phyloP scores from a whole-genome alignment of 2,797 vertebrate species.

The Sciaenops ocellatus region DNA sequence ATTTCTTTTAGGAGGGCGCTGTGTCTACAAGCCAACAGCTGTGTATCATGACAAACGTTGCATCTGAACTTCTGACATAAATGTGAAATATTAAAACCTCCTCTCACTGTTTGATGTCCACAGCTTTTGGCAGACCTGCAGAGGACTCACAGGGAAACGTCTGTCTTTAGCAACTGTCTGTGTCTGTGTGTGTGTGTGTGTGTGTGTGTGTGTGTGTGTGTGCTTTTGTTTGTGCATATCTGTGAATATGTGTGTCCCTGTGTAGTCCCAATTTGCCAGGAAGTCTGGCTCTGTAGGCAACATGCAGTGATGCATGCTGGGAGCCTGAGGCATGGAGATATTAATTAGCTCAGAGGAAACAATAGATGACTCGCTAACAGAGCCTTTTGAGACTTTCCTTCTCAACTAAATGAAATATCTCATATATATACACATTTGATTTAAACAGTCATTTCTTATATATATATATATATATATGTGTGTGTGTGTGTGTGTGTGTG shows the following conservation, averaged over 20 bases:
- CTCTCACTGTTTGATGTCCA: constrained; percentile 33
- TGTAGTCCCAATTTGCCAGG: constrained; percentile 61
- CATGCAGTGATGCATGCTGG: constrained; percentile 76
- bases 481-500: too few species aligned
- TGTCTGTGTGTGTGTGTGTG: constrained; percentile 10
- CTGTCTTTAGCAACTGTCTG: constrained; percentile 22
- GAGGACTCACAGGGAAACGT: constrained; percentile 43
- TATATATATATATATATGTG: too few species aligned
- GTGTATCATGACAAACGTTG: constrained; percentile 11
- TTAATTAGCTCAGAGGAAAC: constrained; percentile 72
- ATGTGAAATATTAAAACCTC: constrained; percentile 48
- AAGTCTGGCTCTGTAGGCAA: constrained; percentile 71
- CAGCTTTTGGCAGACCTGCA: constrained; percentile 29
- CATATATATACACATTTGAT: background rate
- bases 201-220: background rate
- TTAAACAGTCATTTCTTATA: constrained; percentile 15
- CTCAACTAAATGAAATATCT: constrained; percentile 33
- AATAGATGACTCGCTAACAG: constrained; percentile 42
- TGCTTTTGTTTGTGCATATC: constrained; percentile 31
- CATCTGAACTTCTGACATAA: constrained; percentile 29
- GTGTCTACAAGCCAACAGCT: constrained; percentile 12
- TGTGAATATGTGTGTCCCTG: constrained; percentile 33
- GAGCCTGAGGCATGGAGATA: constrained; percentile 74
- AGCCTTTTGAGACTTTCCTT: constrained; percentile 17
- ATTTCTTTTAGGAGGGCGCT: background rate